Evolutionary conservation across 2,888 invertebrate species (phyloP).

Genomic region (Trissolcus brochymenae): DNA sequence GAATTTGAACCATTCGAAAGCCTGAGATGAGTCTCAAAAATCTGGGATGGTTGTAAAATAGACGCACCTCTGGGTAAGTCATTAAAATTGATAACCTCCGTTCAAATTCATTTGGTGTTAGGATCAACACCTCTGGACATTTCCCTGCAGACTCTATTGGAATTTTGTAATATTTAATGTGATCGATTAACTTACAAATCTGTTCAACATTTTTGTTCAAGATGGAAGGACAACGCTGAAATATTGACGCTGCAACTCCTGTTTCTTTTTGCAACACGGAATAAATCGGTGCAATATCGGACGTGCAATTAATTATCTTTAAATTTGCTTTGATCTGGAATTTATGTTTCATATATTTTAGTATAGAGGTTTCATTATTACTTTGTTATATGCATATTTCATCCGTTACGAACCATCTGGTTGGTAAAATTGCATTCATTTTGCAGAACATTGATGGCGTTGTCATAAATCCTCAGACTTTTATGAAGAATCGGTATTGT

Average conservation of each 20-base stretch:
- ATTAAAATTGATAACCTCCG: constrained; percentile 79
- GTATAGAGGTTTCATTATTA: background rate
- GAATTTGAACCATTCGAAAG: constrained; percentile 77
- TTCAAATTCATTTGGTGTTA: constrained; percentile 80
- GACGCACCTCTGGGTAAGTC: constrained; percentile 80
- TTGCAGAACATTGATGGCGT: constrained; percentile 79
- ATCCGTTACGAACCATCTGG: background rate
- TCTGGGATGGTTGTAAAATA: constrained; percentile 80
- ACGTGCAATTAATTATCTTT: constrained; percentile 80
- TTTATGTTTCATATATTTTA: constrained; percentile 16
- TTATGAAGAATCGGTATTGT: constrained; percentile 68
- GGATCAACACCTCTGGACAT: constrained; percentile 79
- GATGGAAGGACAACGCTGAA: constrained; percentile 81
- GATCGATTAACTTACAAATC: constrained; percentile 78
- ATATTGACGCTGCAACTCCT: constrained; percentile 78
- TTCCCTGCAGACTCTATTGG: constrained; percentile 78
- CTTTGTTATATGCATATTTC: background rate
- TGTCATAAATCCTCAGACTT: constrained; percentile 78
- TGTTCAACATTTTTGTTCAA: constrained; percentile 80
- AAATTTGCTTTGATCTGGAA: constrained; percentile 79
- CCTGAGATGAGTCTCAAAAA: constrained; percentile 78
- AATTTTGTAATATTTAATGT: constrained; percentile 78
- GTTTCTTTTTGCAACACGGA: constrained; percentile 77
- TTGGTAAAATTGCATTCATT: constrained; percentile 78
- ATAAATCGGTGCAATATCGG: constrained; percentile 79